Evolutionary conservation across 2,113 vertebrate genomes (phyloP), one percentile per base, ranked within the genome.

Genomic region (Cacatua alba): DNA sequence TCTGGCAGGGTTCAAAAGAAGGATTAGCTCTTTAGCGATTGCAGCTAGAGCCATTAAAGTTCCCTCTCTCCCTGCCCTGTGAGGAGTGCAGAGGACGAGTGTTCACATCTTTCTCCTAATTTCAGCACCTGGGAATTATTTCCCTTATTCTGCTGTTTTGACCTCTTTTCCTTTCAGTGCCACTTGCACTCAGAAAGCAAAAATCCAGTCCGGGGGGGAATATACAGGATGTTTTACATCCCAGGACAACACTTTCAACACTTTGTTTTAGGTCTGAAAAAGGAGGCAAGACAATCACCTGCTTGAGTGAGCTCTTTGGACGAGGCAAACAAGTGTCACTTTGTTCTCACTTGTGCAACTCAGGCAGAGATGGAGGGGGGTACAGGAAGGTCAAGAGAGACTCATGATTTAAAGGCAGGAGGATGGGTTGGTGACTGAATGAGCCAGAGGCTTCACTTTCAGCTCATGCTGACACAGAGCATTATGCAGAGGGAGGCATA

Each of bases 281-380:
- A 88, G 44, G 18, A 93, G 72, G 79, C 85, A 88, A 95, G 90
- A 95, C 94, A 96, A 94, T 93, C 96, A 95, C 94, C 96, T 94
- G 94, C 91, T 95, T 96, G 93, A 95, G 86, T 71, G 90, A 96
- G 79, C 76, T 86, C 88, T 96, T 94, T 95, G 93, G 85, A 86
- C 0, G 13, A 88, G 68, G 85, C 88, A 96, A 91, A 97, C 88
- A 96, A 97, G 89, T 78, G 46, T 92, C 93, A 96, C 95, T 97
- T 97, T 96, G 92, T 95, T 96, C 95, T 95, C 88, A 41, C 79
- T 94, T 86, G 76, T 77, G 94, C 93, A 96, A 48, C 5, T 39
- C 72, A 11, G 60, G 85, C 93, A 71, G 64, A 26, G 37, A 51
- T 41, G 18, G 85, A 94, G 80, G 26, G 11, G 93, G 88, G 93